Base-by-base conservation (phyloP, 2,113 vertebrate species). In the Otis tarda region DNA sequence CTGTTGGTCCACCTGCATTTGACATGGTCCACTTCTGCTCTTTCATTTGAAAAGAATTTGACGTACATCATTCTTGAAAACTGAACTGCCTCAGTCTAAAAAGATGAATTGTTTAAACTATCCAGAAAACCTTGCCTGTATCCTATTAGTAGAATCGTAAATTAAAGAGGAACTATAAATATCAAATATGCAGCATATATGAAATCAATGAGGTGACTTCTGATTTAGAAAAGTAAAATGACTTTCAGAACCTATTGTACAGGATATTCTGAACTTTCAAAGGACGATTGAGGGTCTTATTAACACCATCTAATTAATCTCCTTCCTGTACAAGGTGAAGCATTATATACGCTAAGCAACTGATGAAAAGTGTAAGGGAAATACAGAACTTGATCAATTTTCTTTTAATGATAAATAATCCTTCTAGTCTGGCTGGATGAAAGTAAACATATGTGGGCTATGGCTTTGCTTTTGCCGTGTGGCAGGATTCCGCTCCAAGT, bases 401-500 rank as follows among this genome's bases (percentile, higher is more conserved):
- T 35, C 83, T 95, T 95, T 79, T 67, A 88, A 83, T 83, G 64
- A 90, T 93, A 89, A 93, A 76, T 94, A 97, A 94, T 92, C 65
- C 59, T 94, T n/a, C 55, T 93, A 37, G 87, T 81, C 76, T 97
- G 81, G 31, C 96, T 96, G 95, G 78, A 90, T 93, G 83, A 92
- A 92, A 96, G 90, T 97, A 97, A 97, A 96, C 41, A 85, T 83
- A 81, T 89, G 57, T 23, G 33, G 84, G 53, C 93, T 96, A 14
- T 43, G 83, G 71, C 93, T 97, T 94, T 97, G 77, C 95, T 97
- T 97, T 96, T 96, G 76, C 92, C 8, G 3, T 86, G 94, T 98
- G 96, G 87, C 89, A 97, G n/a, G 89, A 95, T 97, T 97, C 70
- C 90, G 90, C 90, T 97, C 80, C 11, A 82, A 95, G 83, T 89